Conservation (phyloP, 2,797 vertebrate species). For the Allobates femoralis region DNA sequence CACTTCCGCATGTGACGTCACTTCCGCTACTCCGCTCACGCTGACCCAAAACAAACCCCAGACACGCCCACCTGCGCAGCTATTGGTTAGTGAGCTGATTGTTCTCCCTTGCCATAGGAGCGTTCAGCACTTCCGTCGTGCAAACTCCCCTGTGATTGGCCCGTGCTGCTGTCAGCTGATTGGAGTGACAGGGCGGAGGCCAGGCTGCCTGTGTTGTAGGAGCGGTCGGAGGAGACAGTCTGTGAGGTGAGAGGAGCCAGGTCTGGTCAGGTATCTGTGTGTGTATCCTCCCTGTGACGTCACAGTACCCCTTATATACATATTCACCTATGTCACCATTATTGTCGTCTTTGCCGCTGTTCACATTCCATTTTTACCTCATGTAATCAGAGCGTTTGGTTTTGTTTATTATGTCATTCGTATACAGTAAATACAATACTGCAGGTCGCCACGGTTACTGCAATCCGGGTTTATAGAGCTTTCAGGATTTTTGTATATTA, state of each 20-base stretch:
- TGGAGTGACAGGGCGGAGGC: conserved; percentile 15
- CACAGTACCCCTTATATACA: too few species aligned
- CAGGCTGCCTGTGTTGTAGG: background rate
- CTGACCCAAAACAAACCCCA: conserved; percentile 40
- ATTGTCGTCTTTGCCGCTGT: too few species aligned
- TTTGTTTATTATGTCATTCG: too few species aligned
- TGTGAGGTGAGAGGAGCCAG: background rate
- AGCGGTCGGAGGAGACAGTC: conserved; percentile 17
- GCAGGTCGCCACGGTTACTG: too few species aligned
- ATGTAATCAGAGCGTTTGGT: too few species aligned
- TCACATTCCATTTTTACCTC: too few species aligned
- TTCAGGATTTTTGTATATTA: too few species aligned
- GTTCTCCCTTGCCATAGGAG: background rate
- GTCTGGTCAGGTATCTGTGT: too few species aligned
- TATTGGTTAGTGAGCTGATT: background rate
- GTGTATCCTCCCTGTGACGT: too few species aligned
- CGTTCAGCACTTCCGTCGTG: rapidly evolving
- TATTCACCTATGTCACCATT: too few species aligned
- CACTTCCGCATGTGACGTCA: conserved; percentile 36
- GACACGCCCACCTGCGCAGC: background rate
- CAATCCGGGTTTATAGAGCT: too few species aligned
- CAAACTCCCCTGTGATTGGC: conserved; percentile 18
- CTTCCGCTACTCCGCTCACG: background rate
- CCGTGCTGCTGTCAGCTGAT: background rate
- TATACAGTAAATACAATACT: too few species aligned